These are phyloP conservation scores for Geococcyx californianus DNA, from an alignment of 2,113 vertebrate species.

Conservation along the genomic window DNA sequence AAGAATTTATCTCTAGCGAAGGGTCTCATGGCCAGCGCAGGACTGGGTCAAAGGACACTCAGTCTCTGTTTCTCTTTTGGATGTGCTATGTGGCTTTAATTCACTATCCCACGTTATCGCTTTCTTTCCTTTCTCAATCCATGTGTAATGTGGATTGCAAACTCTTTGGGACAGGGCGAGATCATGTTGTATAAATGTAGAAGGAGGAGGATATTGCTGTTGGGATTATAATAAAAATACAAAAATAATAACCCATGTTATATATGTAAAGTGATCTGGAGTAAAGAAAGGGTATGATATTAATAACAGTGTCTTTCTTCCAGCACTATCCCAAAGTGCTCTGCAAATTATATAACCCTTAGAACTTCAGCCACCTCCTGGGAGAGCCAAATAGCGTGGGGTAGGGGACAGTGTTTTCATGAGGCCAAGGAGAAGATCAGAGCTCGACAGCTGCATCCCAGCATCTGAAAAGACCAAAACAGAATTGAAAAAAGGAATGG, in stretches of 20 bases:
- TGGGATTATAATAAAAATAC: background rate
- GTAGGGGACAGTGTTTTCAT: conserved; percentile 37
- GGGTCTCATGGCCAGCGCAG: background rate
- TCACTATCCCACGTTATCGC: background rate
- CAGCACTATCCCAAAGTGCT: conserved; percentile 35
- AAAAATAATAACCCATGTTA: background rate
- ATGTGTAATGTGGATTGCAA: background rate
- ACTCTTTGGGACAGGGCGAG: background rate
- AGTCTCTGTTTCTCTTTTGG: background rate
- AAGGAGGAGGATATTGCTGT: background rate
- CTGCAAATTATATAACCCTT: conserved; percentile 48
- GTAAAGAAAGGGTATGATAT: background rate
- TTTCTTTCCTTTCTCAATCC: background rate
- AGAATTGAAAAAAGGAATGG: background rate
- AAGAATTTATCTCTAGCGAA: background rate
- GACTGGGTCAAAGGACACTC: background rate
- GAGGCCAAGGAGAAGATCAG: conserved; percentile 22
- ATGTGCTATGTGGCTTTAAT: background rate
- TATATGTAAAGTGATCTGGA: conserved; percentile 5
- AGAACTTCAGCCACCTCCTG: conserved; percentile 57
- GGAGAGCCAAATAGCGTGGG: conserved; percentile 40
- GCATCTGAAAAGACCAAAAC: conserved; percentile 31
- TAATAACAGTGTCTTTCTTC: conserved; percentile 36
- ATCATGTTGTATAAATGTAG: background rate
- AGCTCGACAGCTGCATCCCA: conserved; percentile 25